Percentiles rank a stretch among this genome's conserved stretches.
phyloP scores from a whole-genome alignment of 2,113 vertebrate genomes.

The Plectropomus leopardus region DNA sequence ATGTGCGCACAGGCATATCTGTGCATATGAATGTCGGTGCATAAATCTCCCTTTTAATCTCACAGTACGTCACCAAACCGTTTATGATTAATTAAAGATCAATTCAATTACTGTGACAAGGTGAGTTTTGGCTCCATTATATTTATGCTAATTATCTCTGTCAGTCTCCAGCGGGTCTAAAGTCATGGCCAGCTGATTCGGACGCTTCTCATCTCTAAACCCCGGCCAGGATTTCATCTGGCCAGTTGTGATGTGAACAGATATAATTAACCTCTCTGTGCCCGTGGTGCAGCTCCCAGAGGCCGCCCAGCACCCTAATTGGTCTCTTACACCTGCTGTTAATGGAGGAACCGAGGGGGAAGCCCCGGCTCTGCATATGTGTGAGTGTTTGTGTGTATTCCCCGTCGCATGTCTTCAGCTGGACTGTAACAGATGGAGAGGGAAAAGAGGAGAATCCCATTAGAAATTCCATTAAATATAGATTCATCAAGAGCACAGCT shows the following conservation, averaged over 20 bases:
- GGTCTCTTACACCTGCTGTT: constrained; percentile 67
- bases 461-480: constrained; percentile 75
- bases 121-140: constrained; percentile 20
- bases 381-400: constrained; percentile 13
- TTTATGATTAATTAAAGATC: constrained; percentile 48
- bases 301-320: constrained; percentile 62
- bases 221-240: constrained; percentile 21
- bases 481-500: constrained; percentile 70
- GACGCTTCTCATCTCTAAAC: constrained; percentile 9
- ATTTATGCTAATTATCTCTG: constrained; percentile 46
- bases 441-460: constrained; percentile 52
- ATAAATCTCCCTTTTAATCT: constrained; percentile 30
- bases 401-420: constrained; percentile 29
- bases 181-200: constrained; percentile 25
- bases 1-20: constrained; percentile 23
- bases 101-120: constrained; percentile 25
- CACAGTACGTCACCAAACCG: not conserved
- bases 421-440: constrained; percentile 69
- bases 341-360: constrained; percentile 44
- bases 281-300: constrained; percentile 37
- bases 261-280: constrained; percentile 70
- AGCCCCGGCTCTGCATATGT: constrained; percentile 17
- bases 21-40: constrained; percentile 11
- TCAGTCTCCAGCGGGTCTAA: constrained; percentile 13
- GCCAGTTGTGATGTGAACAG: constrained; percentile 52